Evolutionary conservation across 2,797 vertebrate genomes (phyloP).

Genomic region (Pipistrellus pipistrellus): DNA sequence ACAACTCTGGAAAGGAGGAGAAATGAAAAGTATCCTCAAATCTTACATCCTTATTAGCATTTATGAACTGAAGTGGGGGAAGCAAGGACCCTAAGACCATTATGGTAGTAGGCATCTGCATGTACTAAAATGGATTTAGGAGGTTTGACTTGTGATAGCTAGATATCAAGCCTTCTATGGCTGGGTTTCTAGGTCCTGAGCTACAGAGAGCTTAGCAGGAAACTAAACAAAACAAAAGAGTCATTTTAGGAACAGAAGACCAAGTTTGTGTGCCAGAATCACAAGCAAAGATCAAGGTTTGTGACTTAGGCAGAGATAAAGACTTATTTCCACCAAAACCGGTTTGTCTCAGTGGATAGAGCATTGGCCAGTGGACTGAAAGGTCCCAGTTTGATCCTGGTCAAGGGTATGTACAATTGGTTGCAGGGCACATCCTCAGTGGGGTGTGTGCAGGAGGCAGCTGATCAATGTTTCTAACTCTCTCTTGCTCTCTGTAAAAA

Average conservation of each 20-base stretch:
- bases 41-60: not conserved
- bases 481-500: no score
- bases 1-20: not conserved
- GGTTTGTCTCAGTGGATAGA: no score
- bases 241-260: not conserved
- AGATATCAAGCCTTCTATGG: not conserved
- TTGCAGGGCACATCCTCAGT: no score
- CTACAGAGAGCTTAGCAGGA: not conserved
- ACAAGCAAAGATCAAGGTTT: conserved; percentile 7
- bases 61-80: not conserved
- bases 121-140: not conserved
- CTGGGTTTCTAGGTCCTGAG: not conserved
- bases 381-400: no score
- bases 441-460: no score
- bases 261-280: not conserved
- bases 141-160: not conserved
- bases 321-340: not conserved
- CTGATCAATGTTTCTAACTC: no score
- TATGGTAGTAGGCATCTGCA: not conserved
- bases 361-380: no score
- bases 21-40: not conserved
- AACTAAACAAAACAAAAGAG: not conserved
- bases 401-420: no score
- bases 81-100: not conserved
- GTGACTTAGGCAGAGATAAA: not conserved